Conservation (phyloP, 37 sponge, comb jelly and placozoan genomes). For the Dysidea cf. avara region DNA sequence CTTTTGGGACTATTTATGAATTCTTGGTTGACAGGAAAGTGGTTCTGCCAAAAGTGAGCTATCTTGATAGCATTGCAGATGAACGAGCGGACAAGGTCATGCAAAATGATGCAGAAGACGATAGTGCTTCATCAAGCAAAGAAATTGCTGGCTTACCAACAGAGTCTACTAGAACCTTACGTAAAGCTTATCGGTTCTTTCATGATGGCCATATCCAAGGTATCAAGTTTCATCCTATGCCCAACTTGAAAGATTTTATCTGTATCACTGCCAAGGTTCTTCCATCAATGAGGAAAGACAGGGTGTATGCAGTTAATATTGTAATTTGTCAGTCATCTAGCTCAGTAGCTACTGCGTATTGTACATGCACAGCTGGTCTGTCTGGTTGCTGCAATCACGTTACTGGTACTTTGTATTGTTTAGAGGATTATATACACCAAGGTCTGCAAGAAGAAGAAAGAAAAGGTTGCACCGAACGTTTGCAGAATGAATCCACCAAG, state of each 20-base stretch:
- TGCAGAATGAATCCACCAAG: no score
- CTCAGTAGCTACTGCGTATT: conserved; percentile 29
- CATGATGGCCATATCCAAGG: conserved; percentile 31
- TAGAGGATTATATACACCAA: conserved; percentile 30
- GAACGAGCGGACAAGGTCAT: no score
- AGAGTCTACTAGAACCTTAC: no score
- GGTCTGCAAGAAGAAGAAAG: conserved; percentile 28
- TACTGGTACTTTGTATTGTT: conserved; percentile 14
- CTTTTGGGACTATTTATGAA: no score
- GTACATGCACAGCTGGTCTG: conserved; percentile 39
- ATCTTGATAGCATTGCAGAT: no score
- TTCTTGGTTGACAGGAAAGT: no score
- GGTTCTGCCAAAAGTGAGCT: no score
- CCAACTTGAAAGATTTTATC: conserved; percentile 7
- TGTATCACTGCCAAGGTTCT: conserved; percentile 17
- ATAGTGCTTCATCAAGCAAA: no score
- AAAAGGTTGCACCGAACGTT: conserved; percentile 17
- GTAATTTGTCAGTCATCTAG: no score
- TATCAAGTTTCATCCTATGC: conserved; percentile 17
- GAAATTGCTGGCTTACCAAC: no score
- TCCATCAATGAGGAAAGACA: conserved; percentile 31
- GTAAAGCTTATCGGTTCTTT: conserved; percentile 38
- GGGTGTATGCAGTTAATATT: conserved; percentile 22
- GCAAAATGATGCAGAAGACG: no score
- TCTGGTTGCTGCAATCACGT: conserved; percentile 43